phyloP scores from a whole-genome alignment of 1,140 invertebrate species.

The Platorchestia sp. region DNA sequence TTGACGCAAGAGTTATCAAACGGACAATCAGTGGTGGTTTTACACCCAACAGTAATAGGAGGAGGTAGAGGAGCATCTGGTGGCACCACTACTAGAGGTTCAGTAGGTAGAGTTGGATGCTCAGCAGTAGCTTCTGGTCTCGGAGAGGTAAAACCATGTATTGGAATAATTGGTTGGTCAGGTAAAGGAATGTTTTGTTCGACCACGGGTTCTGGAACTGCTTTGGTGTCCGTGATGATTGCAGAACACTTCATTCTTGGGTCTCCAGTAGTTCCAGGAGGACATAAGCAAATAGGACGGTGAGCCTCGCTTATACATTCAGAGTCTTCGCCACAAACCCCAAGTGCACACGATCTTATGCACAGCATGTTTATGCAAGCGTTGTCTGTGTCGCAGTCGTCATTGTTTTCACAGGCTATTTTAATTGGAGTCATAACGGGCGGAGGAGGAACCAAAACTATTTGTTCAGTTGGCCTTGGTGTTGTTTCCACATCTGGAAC shows the following conservation, averaged over 20 bases:
- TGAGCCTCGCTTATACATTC: constrained; percentile 83
- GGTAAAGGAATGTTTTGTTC: neutral
- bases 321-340: constrained; percentile 80
- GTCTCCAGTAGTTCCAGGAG: constrained; percentile 81
- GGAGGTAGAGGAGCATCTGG: constrained; percentile 59
- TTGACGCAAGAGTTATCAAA: constrained; percentile 76
- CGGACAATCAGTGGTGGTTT: constrained; percentile 77
- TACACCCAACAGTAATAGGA: constrained; percentile 58
- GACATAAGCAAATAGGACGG: constrained; percentile 87
- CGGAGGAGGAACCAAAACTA: constrained; percentile 40
- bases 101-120: neutral
- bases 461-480: neutral
- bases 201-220: constrained; percentile 24
- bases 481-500: constrained; percentile 56
- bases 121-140: constrained; percentile 33
- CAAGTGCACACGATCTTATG: constrained; percentile 83
- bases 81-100: constrained; percentile 29
- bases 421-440: constrained; percentile 56
- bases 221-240: constrained; percentile 23
- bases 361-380: constrained; percentile 86
- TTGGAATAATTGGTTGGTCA: neutral
- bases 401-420: constrained; percentile 83
- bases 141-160: neutral
- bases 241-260: constrained; percentile 79
- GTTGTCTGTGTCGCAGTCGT: constrained; percentile 81